Evolutionary conservation across 1,140 invertebrate species (phyloP).

Genomic region (Sitophilus oryzae): DNA sequence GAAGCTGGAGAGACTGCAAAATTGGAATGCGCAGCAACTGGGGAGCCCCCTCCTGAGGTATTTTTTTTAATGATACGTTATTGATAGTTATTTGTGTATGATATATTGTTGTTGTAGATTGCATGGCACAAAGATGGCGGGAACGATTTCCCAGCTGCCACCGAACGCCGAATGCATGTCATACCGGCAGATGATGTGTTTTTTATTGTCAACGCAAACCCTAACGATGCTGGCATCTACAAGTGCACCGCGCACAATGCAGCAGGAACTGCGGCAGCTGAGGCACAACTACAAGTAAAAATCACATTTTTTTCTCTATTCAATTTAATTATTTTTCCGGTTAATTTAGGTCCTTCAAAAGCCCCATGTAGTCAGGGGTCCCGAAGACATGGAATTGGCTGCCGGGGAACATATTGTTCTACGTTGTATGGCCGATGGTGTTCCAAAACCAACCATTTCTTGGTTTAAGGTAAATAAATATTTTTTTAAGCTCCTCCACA

Average conservation of each 20-base stretch:
- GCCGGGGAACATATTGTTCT: conserved; percentile 76
- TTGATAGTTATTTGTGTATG: neutral
- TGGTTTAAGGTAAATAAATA: conserved; percentile 64
- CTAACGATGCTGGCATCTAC: conserved; percentile 84
- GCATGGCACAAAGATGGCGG: conserved; percentile 93
- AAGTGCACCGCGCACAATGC: conserved; percentile 89
- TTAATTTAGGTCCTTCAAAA: conserved; percentile 54
- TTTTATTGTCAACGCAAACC: conserved; percentile 85
- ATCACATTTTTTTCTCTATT: conserved; percentile 4
- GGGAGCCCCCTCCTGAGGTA: conserved; percentile 78
- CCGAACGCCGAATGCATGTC: conserved; percentile 87
- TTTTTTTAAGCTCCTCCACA: neutral
- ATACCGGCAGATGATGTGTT: conserved; percentile 87
- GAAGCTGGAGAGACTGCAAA: conserved; percentile 79
- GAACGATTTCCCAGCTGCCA: conserved; percentile 90
- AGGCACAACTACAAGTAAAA: conserved; percentile 51
- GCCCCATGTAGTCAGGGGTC: conserved; percentile 76
- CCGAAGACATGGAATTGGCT: conserved; percentile 76
- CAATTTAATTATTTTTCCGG: no score
- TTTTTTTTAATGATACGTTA: neutral
- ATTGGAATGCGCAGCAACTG: conserved; percentile 84
- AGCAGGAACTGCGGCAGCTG: conserved; percentile 78
- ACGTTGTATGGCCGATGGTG: conserved; percentile 81
- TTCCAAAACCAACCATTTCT: conserved; percentile 77
- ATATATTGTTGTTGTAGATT: conserved; percentile 40